These are phyloP conservation scores for Chionis minor DNA, from an alignment of 2,113 vertebrate species.

Conservation along the genomic window DNA sequence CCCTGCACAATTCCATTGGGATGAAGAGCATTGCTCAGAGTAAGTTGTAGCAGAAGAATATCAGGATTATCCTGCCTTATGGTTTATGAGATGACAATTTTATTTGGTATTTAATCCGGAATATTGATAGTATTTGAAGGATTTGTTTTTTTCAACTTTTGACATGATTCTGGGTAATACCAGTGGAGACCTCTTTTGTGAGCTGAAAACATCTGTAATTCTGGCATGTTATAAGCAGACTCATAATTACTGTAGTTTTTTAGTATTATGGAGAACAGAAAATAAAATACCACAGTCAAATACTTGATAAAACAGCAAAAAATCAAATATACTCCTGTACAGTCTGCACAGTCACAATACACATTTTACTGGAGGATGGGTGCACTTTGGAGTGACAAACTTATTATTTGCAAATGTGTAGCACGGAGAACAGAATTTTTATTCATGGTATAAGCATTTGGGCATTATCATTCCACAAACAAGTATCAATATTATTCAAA, in stretches of 20 bases:
- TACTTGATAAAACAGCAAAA: neutral
- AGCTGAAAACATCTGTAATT: neutral
- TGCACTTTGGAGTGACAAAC: neutral
- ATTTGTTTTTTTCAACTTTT: neutral
- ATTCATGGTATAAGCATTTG: neutral
- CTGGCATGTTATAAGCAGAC: neutral
- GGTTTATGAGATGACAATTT: neutral
- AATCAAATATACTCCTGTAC: neutral
- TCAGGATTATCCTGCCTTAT: neutral
- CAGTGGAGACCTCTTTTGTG: neutral
- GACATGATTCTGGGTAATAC: neutral
- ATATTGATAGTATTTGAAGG: neutral
- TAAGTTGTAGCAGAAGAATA: neutral
- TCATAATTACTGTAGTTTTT: neutral
- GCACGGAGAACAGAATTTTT: neutral
- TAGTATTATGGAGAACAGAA: neutral
- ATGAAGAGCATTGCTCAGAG: neutral
- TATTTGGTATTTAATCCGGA: neutral
- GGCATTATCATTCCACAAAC: neutral
- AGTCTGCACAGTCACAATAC: neutral
- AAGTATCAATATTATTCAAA: neutral
- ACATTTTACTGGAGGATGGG: neutral
- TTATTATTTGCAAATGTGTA: neutral
- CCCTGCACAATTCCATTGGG: fast-evolving
- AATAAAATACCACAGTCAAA: neutral